Percentiles rank a stretch among this genome's conserved stretches.
phyloP scores from a whole-genome alignment of 2,888 invertebrate species.

The Sturmia bella region DNA sequence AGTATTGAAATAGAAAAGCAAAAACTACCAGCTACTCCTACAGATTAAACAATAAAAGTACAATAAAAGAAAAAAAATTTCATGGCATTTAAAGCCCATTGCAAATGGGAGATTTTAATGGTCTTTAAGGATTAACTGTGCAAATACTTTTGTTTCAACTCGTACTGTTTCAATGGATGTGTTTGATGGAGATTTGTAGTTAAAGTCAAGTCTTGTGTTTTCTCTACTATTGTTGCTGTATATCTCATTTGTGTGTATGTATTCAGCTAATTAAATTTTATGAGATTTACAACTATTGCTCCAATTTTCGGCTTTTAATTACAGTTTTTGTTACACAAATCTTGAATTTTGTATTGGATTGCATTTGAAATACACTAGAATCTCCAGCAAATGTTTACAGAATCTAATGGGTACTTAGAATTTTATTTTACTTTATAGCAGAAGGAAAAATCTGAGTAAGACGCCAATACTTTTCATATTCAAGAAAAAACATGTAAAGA shows the following conservation, averaged over 20 bases:
- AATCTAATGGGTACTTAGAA: too few species aligned
- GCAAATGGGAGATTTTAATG: slow-evolving; percentile 52
- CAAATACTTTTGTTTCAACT: slow-evolving; percentile 12
- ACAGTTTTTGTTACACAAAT: slow-evolving; percentile 29
- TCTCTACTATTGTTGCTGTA: not conserved
- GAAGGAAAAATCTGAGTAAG: too few species aligned
- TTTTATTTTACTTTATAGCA: too few species aligned
- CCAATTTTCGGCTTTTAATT: slow-evolving; percentile 59
- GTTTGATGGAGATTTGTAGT: slow-evolving; percentile 13
- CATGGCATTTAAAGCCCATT: slow-evolving; percentile 51
- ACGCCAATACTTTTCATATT: too few species aligned
- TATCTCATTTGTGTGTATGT: slow-evolving; percentile 14
- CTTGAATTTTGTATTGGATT: slow-evolving; percentile 3
- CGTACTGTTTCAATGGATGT: not conserved
- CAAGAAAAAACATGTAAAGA: too few species aligned
- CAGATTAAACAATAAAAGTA: slow-evolving; percentile 62
- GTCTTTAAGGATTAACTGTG: slow-evolving; percentile 45
- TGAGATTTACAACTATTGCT: slow-evolving; percentile 55
- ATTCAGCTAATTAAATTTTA: slow-evolving; percentile 61
- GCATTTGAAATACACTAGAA: not conserved
- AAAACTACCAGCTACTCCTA: slow-evolving; percentile 13
- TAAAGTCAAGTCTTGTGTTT: slow-evolving; percentile 30
- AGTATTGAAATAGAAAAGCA: slow-evolving; percentile 14
- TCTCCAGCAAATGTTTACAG: too few species aligned
- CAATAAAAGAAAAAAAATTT: slow-evolving; percentile 56